Base-by-base conservation (phyloP, 2,113 vertebrate genomes). In the Siphamia tubifer region DNA sequence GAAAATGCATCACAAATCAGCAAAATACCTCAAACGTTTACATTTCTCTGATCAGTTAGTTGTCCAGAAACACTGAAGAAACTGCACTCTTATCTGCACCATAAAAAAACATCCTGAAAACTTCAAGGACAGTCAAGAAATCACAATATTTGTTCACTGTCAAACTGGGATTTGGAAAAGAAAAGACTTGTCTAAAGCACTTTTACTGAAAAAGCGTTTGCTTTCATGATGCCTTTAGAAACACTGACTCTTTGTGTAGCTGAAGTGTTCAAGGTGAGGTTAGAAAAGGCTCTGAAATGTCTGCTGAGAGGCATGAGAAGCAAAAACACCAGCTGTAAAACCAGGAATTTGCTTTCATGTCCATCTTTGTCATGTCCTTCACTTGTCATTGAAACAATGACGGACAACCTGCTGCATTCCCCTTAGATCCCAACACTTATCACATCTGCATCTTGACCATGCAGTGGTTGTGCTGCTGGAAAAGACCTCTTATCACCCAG, bases 351-450 rank as follows among this genome's bases (percentile, higher is more conserved):
- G 11, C 30, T 67, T 16, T 51, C 8, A 16, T 25, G 16, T 62
- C 52, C 24, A 58, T 39, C 25, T 77, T 51, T 25, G 35, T 36
- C 32, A 28, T 69, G 72, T 74, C 74, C 79, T 77, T 52, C 67
- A 55, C 16, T 24, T 54, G 55, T 72, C 57, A 45, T 66, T 57
- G 17, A 52, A 39, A 31, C 44, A 27, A 39, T 35, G 57, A 77
- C 6, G 20, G 23, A 40, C 15, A 19, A 17, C 58, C 17, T 6
- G 3, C 25, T 2, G 4, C 31, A 45, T 51, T 54, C 3, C 27
- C 21, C 12, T 49, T 6, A 4, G 15, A 34, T 11, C 53, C 55
- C 3, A 16, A 39, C 40, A 54, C 56, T 64, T 38, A 60, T 61
- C 42, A 7, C 45, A 24, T 61, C 73, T 63, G 58, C 47, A 74